Evolutionary conservation across 2,113 vertebrate genomes (phyloP), one percentile per base, ranked within the genome.

Genomic region (Arizona elegans): DNA sequence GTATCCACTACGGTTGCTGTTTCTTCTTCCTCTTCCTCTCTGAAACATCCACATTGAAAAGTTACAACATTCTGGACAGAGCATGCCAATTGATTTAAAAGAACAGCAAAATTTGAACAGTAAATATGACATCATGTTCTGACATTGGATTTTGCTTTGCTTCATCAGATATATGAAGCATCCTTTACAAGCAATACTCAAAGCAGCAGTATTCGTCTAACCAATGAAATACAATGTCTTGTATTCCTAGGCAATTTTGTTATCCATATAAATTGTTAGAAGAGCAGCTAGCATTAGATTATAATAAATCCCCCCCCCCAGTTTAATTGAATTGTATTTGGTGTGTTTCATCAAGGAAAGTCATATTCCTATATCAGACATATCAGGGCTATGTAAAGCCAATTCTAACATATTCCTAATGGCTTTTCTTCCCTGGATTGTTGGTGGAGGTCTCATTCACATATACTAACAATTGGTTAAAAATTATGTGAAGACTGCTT

Each of bases 1-100:
- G 8, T 43, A 43, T 81, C 8, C 17, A 9, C 33, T 81, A 7
- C 15, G 38, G 7, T 15, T 92, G 70, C 50, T 13, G n/a, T 91
- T 92, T 29, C 62, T 65, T 58, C 55, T 87, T 94, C 94, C 92
- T 33, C 26, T 93, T 38, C 91, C 56, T 56, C 47, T 88, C 58
- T 95, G 52, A 95, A 96, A 91, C 91, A 19, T 52, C 88, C 1
- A 91, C 85, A 33, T 33, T 95, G 50, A 93, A 93, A 94, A 91
- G 86, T 70, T 6, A 24, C 13, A 89, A 19, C 58, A 50, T 24
- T 50, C 15, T 92, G 92, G n/a, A 86, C 90, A 24, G 33, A 23
- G 91, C 91, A 93, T 91, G 94, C 23, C 19, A 75, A 75, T 92
- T 86, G 65, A 81, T 89, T 90, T 93, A 92, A 59, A 62, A 94